These are phyloP conservation scores for Pissodes strobi DNA, from an alignment of 1,140 invertebrate species.

Conservation along the genomic window DNA sequence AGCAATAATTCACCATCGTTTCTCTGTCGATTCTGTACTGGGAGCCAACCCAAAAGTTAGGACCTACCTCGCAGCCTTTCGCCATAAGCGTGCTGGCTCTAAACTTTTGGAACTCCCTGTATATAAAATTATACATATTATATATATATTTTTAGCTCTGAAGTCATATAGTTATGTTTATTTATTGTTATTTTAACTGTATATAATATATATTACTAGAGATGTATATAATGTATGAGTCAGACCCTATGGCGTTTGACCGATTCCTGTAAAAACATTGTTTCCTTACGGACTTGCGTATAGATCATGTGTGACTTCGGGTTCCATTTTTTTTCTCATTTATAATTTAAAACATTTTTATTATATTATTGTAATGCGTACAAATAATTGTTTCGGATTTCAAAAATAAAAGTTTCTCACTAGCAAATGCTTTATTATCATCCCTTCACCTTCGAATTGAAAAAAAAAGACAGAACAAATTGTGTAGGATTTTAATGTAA, in stretches of 20 bases:
- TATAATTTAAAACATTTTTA: conserved; percentile 45
- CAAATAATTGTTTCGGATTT: conserved; percentile 53
- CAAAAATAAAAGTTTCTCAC: conserved; percentile 54
- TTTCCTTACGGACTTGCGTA: conserved; percentile 7
- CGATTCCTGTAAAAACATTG: conserved; percentile 40
- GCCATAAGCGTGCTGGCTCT: not conserved
- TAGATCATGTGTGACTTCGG: conserved; percentile 48
- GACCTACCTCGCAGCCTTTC: not conserved
- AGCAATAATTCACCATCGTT: conserved; percentile 4
- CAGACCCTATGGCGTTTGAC: conserved; percentile 53
- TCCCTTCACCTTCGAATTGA: too few species aligned
- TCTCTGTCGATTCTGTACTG: not conserved
- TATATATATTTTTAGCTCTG: conserved; percentile 31
- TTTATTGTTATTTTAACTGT: conserved; percentile 49
- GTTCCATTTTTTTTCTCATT: conserved; percentile 49
- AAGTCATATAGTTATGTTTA: conserved; percentile 43
- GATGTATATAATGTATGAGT: conserved; percentile 43
- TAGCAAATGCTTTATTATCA: conserved; percentile 10
- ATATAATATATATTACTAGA: conserved; percentile 49
- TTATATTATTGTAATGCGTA: conserved; percentile 23
- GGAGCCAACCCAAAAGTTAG: not conserved
- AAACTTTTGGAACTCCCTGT: not conserved
- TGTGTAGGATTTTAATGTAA: too few species aligned
- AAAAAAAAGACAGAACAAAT: too few species aligned
- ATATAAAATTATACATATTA: conserved; percentile 27